These are phyloP conservation scores for Hermetia illucens DNA, from an alignment of 1,140 invertebrate genomes.

Conservation along the genomic window DNA sequence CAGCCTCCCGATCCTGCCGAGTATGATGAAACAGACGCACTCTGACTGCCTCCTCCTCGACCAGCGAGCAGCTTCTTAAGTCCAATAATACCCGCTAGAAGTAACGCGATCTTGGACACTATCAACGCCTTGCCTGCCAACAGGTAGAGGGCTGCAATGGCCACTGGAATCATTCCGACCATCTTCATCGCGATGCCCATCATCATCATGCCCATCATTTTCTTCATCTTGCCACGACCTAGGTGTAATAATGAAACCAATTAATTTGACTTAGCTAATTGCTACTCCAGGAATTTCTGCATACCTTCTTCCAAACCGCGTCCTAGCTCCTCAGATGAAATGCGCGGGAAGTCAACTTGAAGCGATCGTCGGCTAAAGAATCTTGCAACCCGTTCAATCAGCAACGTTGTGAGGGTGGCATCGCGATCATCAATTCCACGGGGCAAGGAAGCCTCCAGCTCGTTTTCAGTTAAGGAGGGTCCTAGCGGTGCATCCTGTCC, in stretches of 20 bases:
- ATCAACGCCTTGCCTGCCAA: slow-evolving; percentile 63
- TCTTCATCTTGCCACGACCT: slow-evolving; percentile 64
- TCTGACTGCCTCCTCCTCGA: slow-evolving; percentile 42
- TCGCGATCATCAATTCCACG: slow-evolving; percentile 46
- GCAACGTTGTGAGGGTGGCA: slow-evolving; percentile 46
- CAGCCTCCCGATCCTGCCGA: slow-evolving; percentile 36
- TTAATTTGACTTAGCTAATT: slow-evolving; percentile 1
- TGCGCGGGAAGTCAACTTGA: slow-evolving; percentile 57
- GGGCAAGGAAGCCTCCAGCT: slow-evolving; percentile 48
- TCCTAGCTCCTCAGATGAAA: slow-evolving; percentile 48
- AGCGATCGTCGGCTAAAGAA: slow-evolving; percentile 59
- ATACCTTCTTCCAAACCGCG: slow-evolving; percentile 59
- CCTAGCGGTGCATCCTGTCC: slow-evolving; percentile 27
- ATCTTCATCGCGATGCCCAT: slow-evolving; percentile 64
- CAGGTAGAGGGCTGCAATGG: slow-evolving; percentile 56
- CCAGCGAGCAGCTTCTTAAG: slow-evolving; percentile 58
- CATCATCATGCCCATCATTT: slow-evolving; percentile 72
- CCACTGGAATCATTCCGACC: slow-evolving; percentile 53
- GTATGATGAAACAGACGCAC: no score
- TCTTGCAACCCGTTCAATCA: slow-evolving; percentile 51
- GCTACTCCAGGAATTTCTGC: slow-evolving; percentile 3
- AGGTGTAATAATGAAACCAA: slow-evolving; percentile 13
- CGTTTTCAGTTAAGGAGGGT: slow-evolving; percentile 35
- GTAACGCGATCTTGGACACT: slow-evolving; percentile 60
- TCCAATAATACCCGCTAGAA: slow-evolving; percentile 59